Percentiles rank a stretch among this genome's conserved stretches.
phyloP scores from a whole-genome alignment of 2,113 vertebrate species.

The Mobula birostris region DNA sequence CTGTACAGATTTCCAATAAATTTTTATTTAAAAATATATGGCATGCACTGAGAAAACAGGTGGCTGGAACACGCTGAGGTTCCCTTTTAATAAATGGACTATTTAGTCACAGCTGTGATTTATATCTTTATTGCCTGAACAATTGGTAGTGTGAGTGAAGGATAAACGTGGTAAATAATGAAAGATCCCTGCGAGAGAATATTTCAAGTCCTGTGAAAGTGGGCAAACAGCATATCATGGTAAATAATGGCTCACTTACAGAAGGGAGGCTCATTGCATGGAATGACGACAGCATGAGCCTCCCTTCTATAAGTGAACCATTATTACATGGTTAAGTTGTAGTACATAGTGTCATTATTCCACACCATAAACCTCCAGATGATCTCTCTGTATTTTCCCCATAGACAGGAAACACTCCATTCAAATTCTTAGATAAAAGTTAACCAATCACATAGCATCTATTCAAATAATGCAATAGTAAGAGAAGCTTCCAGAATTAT shows the following conservation, averaged over 20 bases:
- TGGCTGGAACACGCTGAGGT: background rate
- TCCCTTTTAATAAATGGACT: constrained; percentile 9
- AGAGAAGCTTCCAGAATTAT: too few species aligned
- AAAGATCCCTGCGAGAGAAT: background rate
- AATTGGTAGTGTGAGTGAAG: background rate
- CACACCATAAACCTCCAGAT: too few species aligned
- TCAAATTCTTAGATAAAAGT: too few species aligned
- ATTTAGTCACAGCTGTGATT: background rate
- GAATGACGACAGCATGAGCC: too few species aligned
- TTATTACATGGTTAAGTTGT: too few species aligned
- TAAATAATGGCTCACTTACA: background rate
- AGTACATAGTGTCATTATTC: too few species aligned
- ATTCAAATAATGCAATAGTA: too few species aligned
- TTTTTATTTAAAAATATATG: background rate
- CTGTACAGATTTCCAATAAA: background rate
- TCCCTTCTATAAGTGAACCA: too few species aligned
- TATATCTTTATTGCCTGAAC: background rate
- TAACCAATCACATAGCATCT: too few species aligned
- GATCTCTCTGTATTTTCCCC: too few species aligned
- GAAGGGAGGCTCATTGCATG: background rate
- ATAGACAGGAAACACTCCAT: too few species aligned
- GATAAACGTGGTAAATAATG: background rate
- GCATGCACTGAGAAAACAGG: background rate
- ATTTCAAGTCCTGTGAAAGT: background rate
- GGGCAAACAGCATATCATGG: background rate